A percentile compares a stretch with the other conserved stretches of the same genome.
Conservation (phyloP, 1,140 invertebrate genomes). For the Laodelphax striatellus region DNA sequence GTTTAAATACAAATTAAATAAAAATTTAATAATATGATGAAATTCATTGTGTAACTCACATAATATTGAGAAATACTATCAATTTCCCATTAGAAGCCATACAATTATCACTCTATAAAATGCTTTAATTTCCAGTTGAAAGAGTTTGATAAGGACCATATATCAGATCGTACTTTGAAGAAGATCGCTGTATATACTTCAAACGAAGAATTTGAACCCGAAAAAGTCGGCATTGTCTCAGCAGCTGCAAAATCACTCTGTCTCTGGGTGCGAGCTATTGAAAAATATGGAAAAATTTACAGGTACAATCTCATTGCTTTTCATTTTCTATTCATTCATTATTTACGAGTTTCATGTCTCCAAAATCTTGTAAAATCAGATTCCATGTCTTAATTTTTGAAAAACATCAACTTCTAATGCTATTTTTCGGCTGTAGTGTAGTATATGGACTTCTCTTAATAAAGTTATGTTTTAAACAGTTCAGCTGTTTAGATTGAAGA, state of each 20-base stretch:
- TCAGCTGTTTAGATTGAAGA: too few species aligned
- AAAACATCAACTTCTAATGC: too few species aligned
- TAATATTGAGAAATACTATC: too few species aligned
- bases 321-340: not conserved
- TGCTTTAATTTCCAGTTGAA: conserved; percentile 40
- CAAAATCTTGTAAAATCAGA: not conserved
- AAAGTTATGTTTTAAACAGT: too few species aligned
- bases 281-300: conserved; percentile 77
- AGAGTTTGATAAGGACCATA: conserved; percentile 80
- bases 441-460: too few species aligned
- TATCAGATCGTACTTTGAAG: conserved; percentile 64
- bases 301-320: conserved; percentile 37
- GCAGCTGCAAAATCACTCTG: conserved; percentile 71
- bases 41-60: too few species aligned
- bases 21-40: too few species aligned
- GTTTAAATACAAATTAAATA: too few species aligned
- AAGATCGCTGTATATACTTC: conserved; percentile 65
- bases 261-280: conserved; percentile 83
- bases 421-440: too few species aligned
- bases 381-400: too few species aligned
- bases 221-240: conserved; percentile 70
- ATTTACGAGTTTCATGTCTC: not conserved
- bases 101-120: too few species aligned
- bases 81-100: too few species aligned
- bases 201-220: conserved; percentile 73